A percentile compares a stretch with the other conserved stretches of the same genome.
phyloP scores from a whole-genome alignment of 1,140 invertebrate species.

The Drosophila melanica region DNA sequence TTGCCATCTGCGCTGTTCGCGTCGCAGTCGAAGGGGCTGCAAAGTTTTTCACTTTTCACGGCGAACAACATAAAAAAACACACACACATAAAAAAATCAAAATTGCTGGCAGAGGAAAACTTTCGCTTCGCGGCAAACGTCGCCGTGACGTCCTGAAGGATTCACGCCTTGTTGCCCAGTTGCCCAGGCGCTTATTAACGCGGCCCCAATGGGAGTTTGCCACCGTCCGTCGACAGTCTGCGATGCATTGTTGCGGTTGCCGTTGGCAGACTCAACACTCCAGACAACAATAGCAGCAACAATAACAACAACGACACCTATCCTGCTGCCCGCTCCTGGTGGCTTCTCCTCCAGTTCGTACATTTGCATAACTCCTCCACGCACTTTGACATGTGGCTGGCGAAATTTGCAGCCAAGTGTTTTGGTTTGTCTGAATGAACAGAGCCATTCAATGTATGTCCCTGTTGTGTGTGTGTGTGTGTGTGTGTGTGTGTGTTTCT shows the following conservation, averaged over 20 bases:
- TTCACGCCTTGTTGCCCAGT: conserved; percentile 40
- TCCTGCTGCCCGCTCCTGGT: conserved; percentile 33
- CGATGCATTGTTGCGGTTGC: conserved; percentile 53
- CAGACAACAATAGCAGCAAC: conserved; percentile 28
- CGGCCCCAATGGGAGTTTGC: neutral
- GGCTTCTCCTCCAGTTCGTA: conserved; percentile 51
- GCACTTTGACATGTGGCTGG: conserved; percentile 77
- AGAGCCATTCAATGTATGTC: conserved; percentile 27
- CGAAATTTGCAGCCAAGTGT: conserved; percentile 50
- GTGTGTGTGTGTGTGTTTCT: conserved; percentile 25
- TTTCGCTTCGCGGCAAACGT: conserved; percentile 61
- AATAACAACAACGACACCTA: conserved; percentile 38
- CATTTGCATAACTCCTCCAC: conserved; percentile 79
- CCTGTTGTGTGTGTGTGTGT: neutral
- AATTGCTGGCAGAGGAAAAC: conserved; percentile 63
- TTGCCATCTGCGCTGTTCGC: conserved; percentile 8
- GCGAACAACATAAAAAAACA: conserved; percentile 22
- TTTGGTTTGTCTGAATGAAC: conserved; percentile 55
- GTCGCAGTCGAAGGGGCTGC: conserved; percentile 64
- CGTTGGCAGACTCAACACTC: conserved; percentile 34
- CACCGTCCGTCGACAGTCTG: neutral
- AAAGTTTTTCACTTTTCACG: conserved; percentile 58
- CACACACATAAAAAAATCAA: conserved; percentile 56
- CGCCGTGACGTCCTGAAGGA: conserved; percentile 38
- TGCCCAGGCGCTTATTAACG: conserved; percentile 38